Evolutionary conservation across 2,797 vertebrate genomes (phyloP), one percentile per base, ranked within the genome.

Genomic region (Gila robusta): DNA sequence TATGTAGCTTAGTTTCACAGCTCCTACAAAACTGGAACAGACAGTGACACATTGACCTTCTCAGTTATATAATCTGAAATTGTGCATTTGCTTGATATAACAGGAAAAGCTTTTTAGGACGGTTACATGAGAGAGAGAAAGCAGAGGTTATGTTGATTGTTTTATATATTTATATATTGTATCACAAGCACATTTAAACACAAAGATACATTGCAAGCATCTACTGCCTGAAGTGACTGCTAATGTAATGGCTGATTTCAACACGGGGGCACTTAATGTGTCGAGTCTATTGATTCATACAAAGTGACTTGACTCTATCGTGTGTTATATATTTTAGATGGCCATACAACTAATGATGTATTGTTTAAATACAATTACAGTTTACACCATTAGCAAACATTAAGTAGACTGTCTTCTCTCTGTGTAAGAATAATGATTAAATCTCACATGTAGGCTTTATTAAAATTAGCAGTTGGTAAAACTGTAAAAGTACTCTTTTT

Each of bases 231-330:
- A 47, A 59, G 76, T 74, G 23, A 44, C 35, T 19, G 35, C 23
- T 87, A 37, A 81, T 87, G 41, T 74, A 87, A 87, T 79, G 83
- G 54, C 79, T 77, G 62, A 72, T 69, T 87, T 87, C 35, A 67
- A 44, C 44, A 54, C 37, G 1, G 8, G 12, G 69, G 35, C 83
- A 88, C 69, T 70, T 72, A 81, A 84, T 84, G 56, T 81, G 81
- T 84, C 77, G 32, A 7, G n/a, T 59, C 19, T 79, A 41, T 71
- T 41, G 41, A 87, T 83, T 85, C 52, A 41, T 76, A 52, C 26
- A 26, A 69, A 67, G 84, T 44, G 80, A 62, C 19, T 47, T 26
- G 73, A 71, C 23, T 82, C 69, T 71, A 11, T 76, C 5, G 28
- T 49, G 39, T 6, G 35, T 64, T 85, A 41, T 71, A 21, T 44